Evolutionary conservation across 1,140 invertebrate species (phyloP).

Genomic region (Drosophila insularis): DNA sequence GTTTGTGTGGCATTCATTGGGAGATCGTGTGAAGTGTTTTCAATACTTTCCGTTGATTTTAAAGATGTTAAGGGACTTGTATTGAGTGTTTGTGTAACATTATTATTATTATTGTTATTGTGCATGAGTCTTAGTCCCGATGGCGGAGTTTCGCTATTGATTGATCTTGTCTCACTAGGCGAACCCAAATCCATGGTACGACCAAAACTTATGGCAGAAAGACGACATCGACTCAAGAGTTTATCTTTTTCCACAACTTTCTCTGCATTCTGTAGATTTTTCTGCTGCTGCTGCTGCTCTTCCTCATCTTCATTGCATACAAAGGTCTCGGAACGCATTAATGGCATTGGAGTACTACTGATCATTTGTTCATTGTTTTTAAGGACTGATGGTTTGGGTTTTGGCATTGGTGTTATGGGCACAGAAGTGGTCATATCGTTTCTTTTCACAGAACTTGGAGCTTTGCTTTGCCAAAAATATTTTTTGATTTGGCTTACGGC

Average conservation of each 20-base stretch:
- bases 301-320: conserved; percentile 61
- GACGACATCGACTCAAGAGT: conserved; percentile 33
- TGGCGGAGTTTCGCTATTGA: neutral
- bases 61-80: neutral
- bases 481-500: conserved; percentile 59
- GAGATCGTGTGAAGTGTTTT: neutral
- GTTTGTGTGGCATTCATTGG: conserved; percentile 36
- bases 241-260: neutral
- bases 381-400: conserved; percentile 22
- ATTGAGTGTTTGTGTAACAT: neutral
- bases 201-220: conserved; percentile 45
- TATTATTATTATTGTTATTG: neutral
- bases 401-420: conserved; percentile 58
- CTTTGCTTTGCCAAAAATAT: conserved; percentile 51
- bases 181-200: conserved; percentile 38
- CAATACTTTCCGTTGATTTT: neutral
- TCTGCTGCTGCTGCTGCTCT: conserved; percentile 4
- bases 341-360: conserved; percentile 58
- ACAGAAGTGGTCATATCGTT: conserved; percentile 53
- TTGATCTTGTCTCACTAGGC: conserved; percentile 15
- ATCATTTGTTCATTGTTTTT: conserved; percentile 29
- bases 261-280: neutral
- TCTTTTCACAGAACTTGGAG: conserved; percentile 16
- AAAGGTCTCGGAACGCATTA: conserved; percentile 76
- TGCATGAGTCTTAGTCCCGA: neutral